Percentiles rank a stretch among this genome's conserved stretches.
Evolutionary conservation across 2,888 invertebrate species (phyloP).

Genomic region (Limnephilus marmoratus): DNA sequence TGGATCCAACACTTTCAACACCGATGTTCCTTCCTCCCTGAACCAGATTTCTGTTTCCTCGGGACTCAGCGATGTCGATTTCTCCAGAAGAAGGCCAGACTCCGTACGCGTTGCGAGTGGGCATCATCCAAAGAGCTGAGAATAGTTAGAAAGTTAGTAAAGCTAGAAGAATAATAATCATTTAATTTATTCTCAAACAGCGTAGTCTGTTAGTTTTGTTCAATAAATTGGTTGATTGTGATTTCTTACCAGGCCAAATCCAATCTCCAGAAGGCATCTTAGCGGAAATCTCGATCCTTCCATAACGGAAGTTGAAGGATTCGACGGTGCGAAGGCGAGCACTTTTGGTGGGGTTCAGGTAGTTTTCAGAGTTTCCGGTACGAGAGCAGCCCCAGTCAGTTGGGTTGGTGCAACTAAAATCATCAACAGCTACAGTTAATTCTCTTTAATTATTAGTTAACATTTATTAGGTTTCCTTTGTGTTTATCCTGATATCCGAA

Average conservation of each 20-base stretch:
- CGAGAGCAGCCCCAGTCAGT: constrained; percentile 79
- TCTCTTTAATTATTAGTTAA: too few relatives aligned
- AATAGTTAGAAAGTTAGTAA: too few relatives aligned
- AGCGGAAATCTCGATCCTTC: constrained; percentile 80
- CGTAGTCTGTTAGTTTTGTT: not conserved
- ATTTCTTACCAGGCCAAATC: constrained; percentile 74
- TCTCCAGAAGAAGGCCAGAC: constrained; percentile 85
- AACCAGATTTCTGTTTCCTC: constrained; percentile 79
- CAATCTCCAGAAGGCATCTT: constrained; percentile 85
- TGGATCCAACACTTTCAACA: constrained; percentile 78
- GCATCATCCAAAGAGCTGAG: constrained; percentile 84
- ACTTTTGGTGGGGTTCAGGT: constrained; percentile 82
- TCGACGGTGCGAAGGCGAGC: constrained; percentile 80
- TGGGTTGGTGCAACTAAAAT: constrained; percentile 77
- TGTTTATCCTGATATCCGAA: too few relatives aligned
- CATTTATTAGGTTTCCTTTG: too few relatives aligned
- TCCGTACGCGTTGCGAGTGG: constrained; percentile 80
- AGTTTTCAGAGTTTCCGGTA: constrained; percentile 74
- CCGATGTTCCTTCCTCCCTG: constrained; percentile 77
- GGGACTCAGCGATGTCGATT: constrained; percentile 83
- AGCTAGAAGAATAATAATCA: too few relatives aligned
- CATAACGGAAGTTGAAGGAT: constrained; percentile 82
- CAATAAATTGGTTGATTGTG: not conserved
- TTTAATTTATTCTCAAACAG: not conserved
- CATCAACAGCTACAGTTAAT: not conserved